Conservation (phyloP, 1,140 invertebrate genomes). For the Diplogasteroides magnus region DNA sequence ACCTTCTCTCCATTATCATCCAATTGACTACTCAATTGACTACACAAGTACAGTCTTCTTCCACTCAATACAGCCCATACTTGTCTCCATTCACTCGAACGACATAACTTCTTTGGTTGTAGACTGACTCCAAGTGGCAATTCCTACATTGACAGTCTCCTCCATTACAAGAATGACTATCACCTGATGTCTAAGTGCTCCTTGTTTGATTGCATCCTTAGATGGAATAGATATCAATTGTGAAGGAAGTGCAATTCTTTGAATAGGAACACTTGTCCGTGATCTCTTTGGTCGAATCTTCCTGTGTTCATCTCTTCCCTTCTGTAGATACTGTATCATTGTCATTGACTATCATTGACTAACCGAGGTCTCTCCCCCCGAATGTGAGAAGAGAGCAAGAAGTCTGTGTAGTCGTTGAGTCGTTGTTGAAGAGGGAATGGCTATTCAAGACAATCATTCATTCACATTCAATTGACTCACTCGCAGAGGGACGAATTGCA, state of each 20-base stretch:
- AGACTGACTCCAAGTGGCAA: not conserved
- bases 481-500: too few species aligned
- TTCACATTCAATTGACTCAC: too few species aligned
- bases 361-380: too few species aligned
- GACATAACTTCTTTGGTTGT: not conserved
- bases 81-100: not conserved
- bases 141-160: not conserved
- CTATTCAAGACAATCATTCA: too few species aligned
- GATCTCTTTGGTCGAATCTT: not conserved
- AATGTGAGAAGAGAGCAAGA: not conserved
- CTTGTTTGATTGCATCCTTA: not conserved
- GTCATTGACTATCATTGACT: too few species aligned
- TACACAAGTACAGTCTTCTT: not conserved
- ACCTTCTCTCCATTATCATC: not conserved
- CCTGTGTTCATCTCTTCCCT: not conserved
- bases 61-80: not conserved
- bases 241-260: not conserved
- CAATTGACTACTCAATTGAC: not conserved
- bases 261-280: not conserved
- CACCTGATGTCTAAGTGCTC: not conserved
- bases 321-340: not conserved
- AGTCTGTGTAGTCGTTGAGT: not conserved
- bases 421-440: too few species aligned
- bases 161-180: not conserved
- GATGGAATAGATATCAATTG: not conserved